Conservation (phyloP, 2,888 invertebrate genomes). For the Drosophila acutilabella region DNA sequence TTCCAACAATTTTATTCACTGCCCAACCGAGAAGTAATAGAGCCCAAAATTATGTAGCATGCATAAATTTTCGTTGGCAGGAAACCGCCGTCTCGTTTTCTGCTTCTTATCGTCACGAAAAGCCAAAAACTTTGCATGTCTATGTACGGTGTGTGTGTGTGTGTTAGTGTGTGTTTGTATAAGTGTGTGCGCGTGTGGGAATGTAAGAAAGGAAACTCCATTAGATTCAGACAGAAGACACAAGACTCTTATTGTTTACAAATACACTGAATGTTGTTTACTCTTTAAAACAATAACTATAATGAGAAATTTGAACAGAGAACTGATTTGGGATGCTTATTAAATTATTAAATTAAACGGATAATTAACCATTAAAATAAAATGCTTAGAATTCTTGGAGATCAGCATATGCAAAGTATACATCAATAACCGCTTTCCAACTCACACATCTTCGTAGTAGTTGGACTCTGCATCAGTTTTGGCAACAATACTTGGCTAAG, state of each 20-base stretch:
- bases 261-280: slow-evolving; percentile 16
- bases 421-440: too few relatives aligned
- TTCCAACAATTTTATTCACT: slow-evolving; percentile 22
- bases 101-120: slow-evolving; percentile 75
- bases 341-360: neutral
- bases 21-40: slow-evolving; percentile 69
- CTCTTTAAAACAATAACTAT: slow-evolving; percentile 8
- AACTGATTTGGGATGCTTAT: neutral
- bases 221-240: slow-evolving; percentile 63
- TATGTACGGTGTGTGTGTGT: slow-evolving; percentile 12
- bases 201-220: slow-evolving; percentile 64
- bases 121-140: slow-evolving; percentile 65
- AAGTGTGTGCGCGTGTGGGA: slow-evolving; percentile 18
- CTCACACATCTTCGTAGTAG: neutral
- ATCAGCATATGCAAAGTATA: too few relatives aligned
- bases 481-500: slow-evolving; percentile 31
- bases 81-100: slow-evolving; percentile 69
- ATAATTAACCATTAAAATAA: neutral
- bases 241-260: neutral
- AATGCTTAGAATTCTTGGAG: too few relatives aligned
- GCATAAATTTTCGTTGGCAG: slow-evolving; percentile 76
- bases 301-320: too few relatives aligned
- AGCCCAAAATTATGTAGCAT: slow-evolving; percentile 77
- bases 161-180: slow-evolving; percentile 17
- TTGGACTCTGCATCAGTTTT: slow-evolving; percentile 9